Evolutionary conservation across 2,888 invertebrate genomes (phyloP), one percentile per base, ranked within the genome.

Genomic region (Gortyna flavago): DNA sequence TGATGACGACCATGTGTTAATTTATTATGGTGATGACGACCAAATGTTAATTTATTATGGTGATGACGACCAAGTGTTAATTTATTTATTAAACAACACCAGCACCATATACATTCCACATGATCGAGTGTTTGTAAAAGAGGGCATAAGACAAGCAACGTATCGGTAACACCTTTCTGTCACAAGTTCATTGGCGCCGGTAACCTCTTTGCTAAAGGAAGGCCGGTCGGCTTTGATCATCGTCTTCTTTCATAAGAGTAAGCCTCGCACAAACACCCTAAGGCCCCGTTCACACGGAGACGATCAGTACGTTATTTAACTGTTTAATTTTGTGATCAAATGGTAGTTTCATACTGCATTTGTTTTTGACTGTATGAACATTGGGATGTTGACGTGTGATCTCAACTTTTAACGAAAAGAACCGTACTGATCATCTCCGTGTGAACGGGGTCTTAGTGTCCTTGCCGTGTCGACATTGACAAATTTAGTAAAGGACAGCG

Each of bases 181-280:
- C 32, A 51, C 32, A 68, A 51, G 18, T 51, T n/a, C 32, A 35
- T 68, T 32, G 68, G 25, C 18, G 6, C 9, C 25, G 44, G 72
- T 41, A 70, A 80, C 13, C 71, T 80, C 64, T 65, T 81, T n/a
- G 13, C 1, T 48, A 73, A 57, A 65, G 81, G 78, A 81, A 81
- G 73, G 73, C 16, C 32, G 38, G 44, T 62, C 62, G 18, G 8
- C 64, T 81, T 78, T 78, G 78, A 78, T 81, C 64, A 32, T 29
- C 21, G 21, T 21, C 8, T 44, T 38, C 21, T 48, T 81, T 41
- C 1, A 29, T 4, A 18, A n/a, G 38, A 64, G 16, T 18, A 64
- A 44, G 54, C 35, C 44, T 54, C 35, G 7, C 18, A 72, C 32
- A 80, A 73, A 73, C 16, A 57, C 18, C n/a, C n/a, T 16, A 32